Conservation (phyloP, 2,797 vertebrate genomes). For the Coilia nasus region DNA sequence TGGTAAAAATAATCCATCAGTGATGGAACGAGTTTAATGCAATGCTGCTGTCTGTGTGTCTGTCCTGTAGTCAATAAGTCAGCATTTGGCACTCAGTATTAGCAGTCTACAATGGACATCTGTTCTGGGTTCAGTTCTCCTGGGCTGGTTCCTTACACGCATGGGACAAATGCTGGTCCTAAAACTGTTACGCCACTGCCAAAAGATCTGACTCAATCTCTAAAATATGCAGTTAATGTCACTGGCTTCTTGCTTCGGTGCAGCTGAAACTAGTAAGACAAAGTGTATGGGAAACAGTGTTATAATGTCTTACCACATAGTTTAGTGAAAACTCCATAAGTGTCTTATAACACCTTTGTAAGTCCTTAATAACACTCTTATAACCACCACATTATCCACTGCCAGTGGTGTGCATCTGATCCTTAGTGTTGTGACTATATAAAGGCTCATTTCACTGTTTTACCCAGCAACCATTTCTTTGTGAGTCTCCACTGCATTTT, state of each 20-base stretch:
- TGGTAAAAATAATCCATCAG: too few relatives aligned
- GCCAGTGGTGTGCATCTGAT: background rate
- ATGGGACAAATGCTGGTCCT: background rate
- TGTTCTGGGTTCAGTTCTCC: background rate
- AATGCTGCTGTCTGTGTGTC: background rate
- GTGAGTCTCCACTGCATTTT: slow-evolving; percentile 3
- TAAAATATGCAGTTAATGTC: background rate
- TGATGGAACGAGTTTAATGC: too few relatives aligned
- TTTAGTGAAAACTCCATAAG: background rate
- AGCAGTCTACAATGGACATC: slow-evolving; percentile 1
- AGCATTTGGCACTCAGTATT: background rate
- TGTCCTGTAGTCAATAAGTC: background rate
- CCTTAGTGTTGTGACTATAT: slow-evolving; percentile 1
- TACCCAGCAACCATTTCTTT: slow-evolving; percentile 20
- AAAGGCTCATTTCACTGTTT: slow-evolving; percentile 6
- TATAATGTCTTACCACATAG: background rate
- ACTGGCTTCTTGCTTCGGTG: background rate
- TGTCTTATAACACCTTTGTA: background rate
- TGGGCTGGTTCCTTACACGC: background rate
- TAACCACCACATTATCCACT: background rate
- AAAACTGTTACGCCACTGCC: background rate
- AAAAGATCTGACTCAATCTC: background rate
- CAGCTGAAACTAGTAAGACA: background rate
- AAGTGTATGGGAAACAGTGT: background rate
- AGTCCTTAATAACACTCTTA: background rate